Conservation (phyloP, 2,888 invertebrate species). For the Monochamus alternatus region DNA sequence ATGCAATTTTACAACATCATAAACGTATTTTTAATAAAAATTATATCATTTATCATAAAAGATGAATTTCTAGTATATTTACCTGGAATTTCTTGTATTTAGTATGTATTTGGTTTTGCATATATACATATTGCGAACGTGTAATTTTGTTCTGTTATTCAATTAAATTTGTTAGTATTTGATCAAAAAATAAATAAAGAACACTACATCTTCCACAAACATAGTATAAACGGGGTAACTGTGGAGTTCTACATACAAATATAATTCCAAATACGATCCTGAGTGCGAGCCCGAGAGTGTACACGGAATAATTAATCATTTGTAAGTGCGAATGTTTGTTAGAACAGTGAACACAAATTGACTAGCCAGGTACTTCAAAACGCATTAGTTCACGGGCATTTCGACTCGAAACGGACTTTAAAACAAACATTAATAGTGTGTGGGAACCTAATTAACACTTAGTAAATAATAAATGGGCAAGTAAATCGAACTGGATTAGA, state of each 20-base stretch:
- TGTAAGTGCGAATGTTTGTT: slow-evolving; percentile 30
- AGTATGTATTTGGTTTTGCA: too few species aligned
- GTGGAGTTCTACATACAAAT: not conserved
- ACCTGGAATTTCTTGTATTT: too few species aligned
- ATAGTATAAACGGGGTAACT: too few species aligned
- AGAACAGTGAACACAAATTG: slow-evolving; percentile 36
- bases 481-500: slow-evolving; percentile 31
- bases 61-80: too few species aligned
- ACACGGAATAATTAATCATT: slow-evolving; percentile 23
- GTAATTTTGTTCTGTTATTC: too few species aligned
- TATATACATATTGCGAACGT: too few species aligned
- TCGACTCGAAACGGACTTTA: not conserved
- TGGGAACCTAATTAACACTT: slow-evolving; percentile 41
- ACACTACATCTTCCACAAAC: too few species aligned
- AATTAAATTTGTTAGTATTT: too few species aligned
- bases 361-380: slow-evolving; percentile 41
- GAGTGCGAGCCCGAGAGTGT: not conserved
- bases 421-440: slow-evolving; percentile 30
- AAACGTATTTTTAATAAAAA: too few species aligned
- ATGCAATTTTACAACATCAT: too few species aligned
- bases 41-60: too few species aligned
- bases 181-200: too few species aligned
- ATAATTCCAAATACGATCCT: not conserved
- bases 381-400: slow-evolving; percentile 42
- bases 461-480: slow-evolving; percentile 39